Evolutionary conservation across 1,140 invertebrate species (phyloP).

Genomic region (Branchinecta lynchi): DNA sequence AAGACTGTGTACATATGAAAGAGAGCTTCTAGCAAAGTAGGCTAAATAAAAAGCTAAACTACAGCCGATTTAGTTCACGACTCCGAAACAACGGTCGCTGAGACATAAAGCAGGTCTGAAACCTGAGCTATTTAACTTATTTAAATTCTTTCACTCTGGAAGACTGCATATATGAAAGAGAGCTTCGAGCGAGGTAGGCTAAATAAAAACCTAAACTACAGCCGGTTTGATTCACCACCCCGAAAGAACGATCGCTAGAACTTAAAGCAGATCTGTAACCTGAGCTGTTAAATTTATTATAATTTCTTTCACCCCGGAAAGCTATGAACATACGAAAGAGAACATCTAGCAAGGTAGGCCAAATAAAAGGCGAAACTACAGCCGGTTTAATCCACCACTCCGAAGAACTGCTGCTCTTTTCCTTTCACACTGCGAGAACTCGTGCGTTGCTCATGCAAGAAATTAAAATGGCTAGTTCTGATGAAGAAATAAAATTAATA

Average conservation of each 20-base stretch:
- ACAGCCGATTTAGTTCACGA: too few relatives aligned
- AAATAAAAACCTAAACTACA: neutral
- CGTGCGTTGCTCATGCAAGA: too few relatives aligned
- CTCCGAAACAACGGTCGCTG: too few relatives aligned
- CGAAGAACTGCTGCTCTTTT: too few relatives aligned
- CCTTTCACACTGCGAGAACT: too few relatives aligned
- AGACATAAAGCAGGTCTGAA: too few relatives aligned
- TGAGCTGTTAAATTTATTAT: constrained; percentile 43
- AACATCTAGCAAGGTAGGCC: constrained; percentile 97
- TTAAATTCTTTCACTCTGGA: constrained; percentile 95
- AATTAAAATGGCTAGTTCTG: too few relatives aligned
- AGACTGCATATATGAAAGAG: constrained; percentile 88
- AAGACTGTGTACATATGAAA: constrained; percentile 83
- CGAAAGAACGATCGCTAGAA: too few relatives aligned
- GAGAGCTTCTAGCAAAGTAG: constrained; percentile 92
- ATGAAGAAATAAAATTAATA: too few relatives aligned
- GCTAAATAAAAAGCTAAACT: neutral
- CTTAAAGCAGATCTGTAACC: too few relatives aligned
- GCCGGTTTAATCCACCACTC: neutral
- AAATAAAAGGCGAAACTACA: too few relatives aligned
- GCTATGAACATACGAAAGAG: constrained; percentile 89
- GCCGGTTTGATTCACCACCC: too few relatives aligned
- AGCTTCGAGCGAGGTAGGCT: constrained; percentile 91
- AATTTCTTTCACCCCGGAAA: constrained; percentile 91
- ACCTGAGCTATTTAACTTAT: constrained; percentile 33